Percentiles rank a stretch among this genome's conserved stretches.
phyloP scores from a whole-genome alignment of 2,888 invertebrate species.

The Gnatocerus cornutus region DNA sequence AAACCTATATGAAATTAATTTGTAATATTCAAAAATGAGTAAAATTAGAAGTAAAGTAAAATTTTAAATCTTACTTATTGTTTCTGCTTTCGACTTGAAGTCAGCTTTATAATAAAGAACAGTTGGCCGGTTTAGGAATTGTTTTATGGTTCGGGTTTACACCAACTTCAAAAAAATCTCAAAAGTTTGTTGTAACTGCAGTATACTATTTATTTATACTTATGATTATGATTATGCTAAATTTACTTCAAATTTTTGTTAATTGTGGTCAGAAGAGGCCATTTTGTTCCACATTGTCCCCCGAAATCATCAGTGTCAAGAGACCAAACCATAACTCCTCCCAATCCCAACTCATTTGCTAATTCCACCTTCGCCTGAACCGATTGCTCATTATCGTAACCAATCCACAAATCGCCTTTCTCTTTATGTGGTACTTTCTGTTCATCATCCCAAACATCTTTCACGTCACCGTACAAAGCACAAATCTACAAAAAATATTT shows the following conservation, averaged over 20 bases:
- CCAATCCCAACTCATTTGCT: constrained; percentile 62
- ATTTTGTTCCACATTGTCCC: constrained; percentile 74
- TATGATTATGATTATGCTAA: not conserved
- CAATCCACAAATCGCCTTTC: constrained; percentile 77
- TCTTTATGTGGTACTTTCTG: constrained; percentile 76
- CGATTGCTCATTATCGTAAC: constrained; percentile 76
- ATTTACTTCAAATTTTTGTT: constrained; percentile 28
- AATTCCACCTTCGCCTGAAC: constrained; percentile 59
- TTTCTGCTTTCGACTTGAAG: too few species aligned
- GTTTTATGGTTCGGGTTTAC: too few species aligned
- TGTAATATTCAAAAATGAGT: too few species aligned
- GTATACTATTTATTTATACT: too few species aligned
- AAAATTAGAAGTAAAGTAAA: too few species aligned
- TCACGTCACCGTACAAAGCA: constrained; percentile 57
- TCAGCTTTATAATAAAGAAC: too few species aligned
- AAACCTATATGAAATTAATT: too few species aligned
- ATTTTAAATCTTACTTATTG: too few species aligned
- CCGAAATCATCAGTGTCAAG: constrained; percentile 84
- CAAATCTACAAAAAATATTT: constrained; percentile 54
- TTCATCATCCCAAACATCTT: constrained; percentile 61
- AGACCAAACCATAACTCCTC: constrained; percentile 84
- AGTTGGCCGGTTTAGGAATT: too few species aligned
- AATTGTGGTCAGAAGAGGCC: constrained; percentile 74
- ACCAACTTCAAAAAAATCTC: too few species aligned
- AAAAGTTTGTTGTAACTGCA: too few species aligned